These are phyloP conservation scores for Vandiemenella viatica DNA, from an alignment of 2,888 invertebrate genomes.

Conservation along the genomic window DNA sequence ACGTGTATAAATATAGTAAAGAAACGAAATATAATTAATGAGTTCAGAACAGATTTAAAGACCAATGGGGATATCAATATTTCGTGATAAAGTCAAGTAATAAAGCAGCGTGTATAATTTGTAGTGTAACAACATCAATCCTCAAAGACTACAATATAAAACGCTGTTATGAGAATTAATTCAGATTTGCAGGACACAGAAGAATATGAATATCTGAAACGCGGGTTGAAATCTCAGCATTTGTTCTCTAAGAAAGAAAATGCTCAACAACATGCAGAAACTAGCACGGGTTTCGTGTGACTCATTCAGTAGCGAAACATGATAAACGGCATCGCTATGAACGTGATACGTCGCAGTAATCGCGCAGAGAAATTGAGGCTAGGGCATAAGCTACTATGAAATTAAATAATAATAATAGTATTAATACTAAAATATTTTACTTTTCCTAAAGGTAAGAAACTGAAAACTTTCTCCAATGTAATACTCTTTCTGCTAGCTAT, in stretches of 20 bases:
- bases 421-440: no score
- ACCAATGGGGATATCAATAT: slow-evolving; percentile 3
- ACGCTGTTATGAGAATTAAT: slow-evolving; percentile 2
- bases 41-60: slow-evolving; percentile 3
- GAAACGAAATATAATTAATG: neutral
- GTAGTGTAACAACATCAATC: neutral
- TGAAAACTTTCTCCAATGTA: no score
- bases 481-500: no score
- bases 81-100: slow-evolving; percentile 2
- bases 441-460: no score
- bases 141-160: slow-evolving; percentile 3
- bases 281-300: no score
- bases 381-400: no score
- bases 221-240: neutral
- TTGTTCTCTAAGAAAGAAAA: neutral
- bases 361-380: no score
- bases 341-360: no score
- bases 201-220: neutral
- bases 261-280: neutral
- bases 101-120: slow-evolving; percentile 2
- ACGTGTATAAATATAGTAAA: slow-evolving; percentile 3
- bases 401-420: no score
- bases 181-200: slow-evolving; percentile 7
- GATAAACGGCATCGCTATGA: no score
- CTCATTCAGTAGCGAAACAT: neutral